A percentile compares a stretch with the other conserved stretches of the same genome.
phyloP scores from a whole-genome alignment of 2,888 invertebrate species.

The Drosophila sordidula region DNA sequence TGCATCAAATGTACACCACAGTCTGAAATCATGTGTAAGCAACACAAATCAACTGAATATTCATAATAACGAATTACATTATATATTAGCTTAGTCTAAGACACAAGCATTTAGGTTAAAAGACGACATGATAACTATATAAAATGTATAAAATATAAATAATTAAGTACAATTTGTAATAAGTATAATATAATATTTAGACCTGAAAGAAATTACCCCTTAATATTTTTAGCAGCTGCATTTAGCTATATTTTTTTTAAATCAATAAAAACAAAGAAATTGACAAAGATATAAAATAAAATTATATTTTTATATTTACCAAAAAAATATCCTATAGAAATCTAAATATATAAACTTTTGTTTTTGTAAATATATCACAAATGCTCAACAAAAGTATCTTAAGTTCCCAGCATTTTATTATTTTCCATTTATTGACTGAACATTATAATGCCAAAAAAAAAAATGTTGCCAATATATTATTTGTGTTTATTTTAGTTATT shows the following conservation, averaged over 20 bases:
- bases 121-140: slow-evolving; percentile 5
- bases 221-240: too few relatives aligned
- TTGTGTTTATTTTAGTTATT: slow-evolving; percentile 59
- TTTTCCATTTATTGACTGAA: slow-evolving; percentile 12
- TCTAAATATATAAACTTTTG: background rate
- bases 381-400: background rate
- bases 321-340: background rate
- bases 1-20: slow-evolving; percentile 43
- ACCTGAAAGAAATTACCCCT: background rate
- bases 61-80: slow-evolving; percentile 8
- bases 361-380: background rate
- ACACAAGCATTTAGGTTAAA: slow-evolving; percentile 54
- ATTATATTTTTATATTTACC: background rate
- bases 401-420: background rate
- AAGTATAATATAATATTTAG: background rate
- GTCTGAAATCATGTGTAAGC: slow-evolving; percentile 64
- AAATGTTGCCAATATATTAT: slow-evolving; percentile 15
- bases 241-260: background rate
- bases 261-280: background rate
- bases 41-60: slow-evolving; percentile 56
- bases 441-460: slow-evolving; percentile 17
- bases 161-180: background rate
- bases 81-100: slow-evolving; percentile 31
- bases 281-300: background rate
- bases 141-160: slow-evolving; percentile 7